Base-by-base conservation (phyloP, 2,797 vertebrate species). In the Tadarida brasiliensis region DNA sequence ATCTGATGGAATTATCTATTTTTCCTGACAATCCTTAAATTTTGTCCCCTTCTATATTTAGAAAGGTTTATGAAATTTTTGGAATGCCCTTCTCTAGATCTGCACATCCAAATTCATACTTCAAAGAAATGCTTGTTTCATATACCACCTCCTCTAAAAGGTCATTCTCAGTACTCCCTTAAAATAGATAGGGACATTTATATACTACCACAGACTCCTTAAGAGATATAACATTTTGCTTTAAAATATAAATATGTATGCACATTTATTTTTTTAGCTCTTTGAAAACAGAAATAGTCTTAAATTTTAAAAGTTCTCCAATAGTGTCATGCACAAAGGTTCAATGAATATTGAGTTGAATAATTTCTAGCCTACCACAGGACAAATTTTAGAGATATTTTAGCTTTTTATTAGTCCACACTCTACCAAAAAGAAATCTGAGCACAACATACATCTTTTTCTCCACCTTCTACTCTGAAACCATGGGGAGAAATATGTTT, bases 391-490 rank as follows among this genome's bases (percentile, higher is more conserved):
- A 93, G 30, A 91, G 28, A 1, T 33, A 39, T 83, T 93, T 91
- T 11, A 76, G 20, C 14, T 77, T 11, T 81, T 80, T 82, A 47
- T 87, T 78, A 86, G n/a, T 54, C 28, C 19, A 59, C 14, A 54
- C 1, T 67, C 35, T 16, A 96, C 74, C 49, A 47, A 59, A 94
- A 33, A 93, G 83, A 96, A 97, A 94, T 56, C 19, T 89, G 86
- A 96, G 71, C 24, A 67, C 30, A 85, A 77, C 11, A n/a, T 35
- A 95, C 35, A 51, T 83, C 76, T 74, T 93, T 73, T 81, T 61
- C 77, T 94, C 83, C 71, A 76, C 76, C 92, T 76, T 89, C 65
- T 89, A 76, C 22, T 70, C 78, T 88, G 78, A 96, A 95, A 80
- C 47, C 59, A 80, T 61, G 78, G 57, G 20, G 74, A 94, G 74